phyloP scores from a whole-genome alignment of 2,888 invertebrate species.

The Amiota minor region DNA sequence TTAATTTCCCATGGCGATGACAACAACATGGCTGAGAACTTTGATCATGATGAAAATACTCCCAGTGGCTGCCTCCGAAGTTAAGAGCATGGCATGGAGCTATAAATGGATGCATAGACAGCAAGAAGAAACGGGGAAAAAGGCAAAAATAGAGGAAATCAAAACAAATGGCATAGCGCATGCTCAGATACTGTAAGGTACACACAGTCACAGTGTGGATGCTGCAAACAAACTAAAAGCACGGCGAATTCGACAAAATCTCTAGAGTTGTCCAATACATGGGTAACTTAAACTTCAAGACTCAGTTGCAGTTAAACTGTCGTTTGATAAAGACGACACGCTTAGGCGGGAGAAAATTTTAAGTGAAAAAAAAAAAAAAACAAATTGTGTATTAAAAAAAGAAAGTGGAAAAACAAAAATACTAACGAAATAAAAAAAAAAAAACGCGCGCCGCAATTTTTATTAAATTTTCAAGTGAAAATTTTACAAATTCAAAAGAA shows the following conservation, averaged over 20 bases:
- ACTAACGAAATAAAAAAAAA: conserved; percentile 8
- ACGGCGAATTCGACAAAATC: conserved; percentile 41
- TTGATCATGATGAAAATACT: conserved; percentile 43
- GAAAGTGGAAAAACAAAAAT: not conserved
- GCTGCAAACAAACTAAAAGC: conserved; percentile 52
- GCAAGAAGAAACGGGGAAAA: not conserved
- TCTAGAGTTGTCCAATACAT: conserved; percentile 42
- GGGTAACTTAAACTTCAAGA: not conserved
- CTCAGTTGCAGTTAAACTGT: conserved; percentile 61
- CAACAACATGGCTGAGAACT: not conserved
- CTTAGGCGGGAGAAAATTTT: not conserved
- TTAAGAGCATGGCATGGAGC: not conserved
- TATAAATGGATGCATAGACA: not conserved
- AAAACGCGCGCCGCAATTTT: conserved; percentile 1
- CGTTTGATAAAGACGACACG: conserved; percentile 54
- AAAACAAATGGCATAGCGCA: conserved; percentile 43
- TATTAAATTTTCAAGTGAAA: not conserved
- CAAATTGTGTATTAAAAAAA: not conserved
- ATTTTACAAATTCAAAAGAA: not conserved
- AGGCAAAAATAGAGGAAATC: not conserved
- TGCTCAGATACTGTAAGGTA: conserved; percentile 51
- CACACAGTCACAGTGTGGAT: conserved; percentile 12
- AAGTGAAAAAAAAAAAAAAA: not conserved
- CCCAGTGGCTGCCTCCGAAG: not conserved
- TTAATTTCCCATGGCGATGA: conserved; percentile 62